These are phyloP conservation scores for Poecilia latipinna DNA, from an alignment of 2,113 vertebrate species.

Conservation along the genomic window DNA sequence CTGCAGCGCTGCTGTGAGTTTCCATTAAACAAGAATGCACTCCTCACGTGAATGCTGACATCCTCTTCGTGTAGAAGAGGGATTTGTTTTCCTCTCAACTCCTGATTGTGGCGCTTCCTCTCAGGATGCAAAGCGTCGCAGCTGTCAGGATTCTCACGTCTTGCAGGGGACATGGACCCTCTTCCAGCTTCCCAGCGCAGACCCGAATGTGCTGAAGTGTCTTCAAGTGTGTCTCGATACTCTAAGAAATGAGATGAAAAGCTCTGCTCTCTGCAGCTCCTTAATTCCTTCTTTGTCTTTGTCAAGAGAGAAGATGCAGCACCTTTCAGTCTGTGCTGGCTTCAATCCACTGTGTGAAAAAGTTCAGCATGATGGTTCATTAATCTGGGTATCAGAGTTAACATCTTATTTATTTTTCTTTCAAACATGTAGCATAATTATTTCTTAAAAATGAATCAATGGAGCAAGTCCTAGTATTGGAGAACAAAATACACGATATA, in stretches of 20 bases:
- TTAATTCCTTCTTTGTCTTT: conserved; percentile 44
- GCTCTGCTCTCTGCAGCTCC: conserved; percentile 10
- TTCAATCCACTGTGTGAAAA: neutral
- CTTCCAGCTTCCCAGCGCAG: conserved; percentile 10
- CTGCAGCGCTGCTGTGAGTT: neutral
- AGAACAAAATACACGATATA: no score
- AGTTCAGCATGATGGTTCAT: neutral
- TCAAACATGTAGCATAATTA: neutral
- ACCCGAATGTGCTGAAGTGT: conserved; percentile 35
- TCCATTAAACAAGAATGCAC: neutral
- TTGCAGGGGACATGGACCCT: conserved; percentile 14
- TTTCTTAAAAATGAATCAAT: neutral
- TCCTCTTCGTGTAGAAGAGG: neutral
- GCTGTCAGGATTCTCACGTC: conserved; percentile 42
- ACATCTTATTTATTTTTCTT: neutral
- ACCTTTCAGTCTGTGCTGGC: conserved; percentile 3
- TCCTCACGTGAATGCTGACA: neutral
- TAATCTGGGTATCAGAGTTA: neutral
- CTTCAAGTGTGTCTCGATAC: conserved; percentile 34
- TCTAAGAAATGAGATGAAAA: conserved; percentile 29
- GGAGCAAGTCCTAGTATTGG: neutral
- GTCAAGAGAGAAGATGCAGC: conserved; percentile 18
- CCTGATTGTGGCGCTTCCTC: conserved; percentile 34
- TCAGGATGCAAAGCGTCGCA: conserved; percentile 15
- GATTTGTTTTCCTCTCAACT: neutral